Base-by-base conservation (phyloP, 2,113 vertebrate species). In the Felis chaus region DNA sequence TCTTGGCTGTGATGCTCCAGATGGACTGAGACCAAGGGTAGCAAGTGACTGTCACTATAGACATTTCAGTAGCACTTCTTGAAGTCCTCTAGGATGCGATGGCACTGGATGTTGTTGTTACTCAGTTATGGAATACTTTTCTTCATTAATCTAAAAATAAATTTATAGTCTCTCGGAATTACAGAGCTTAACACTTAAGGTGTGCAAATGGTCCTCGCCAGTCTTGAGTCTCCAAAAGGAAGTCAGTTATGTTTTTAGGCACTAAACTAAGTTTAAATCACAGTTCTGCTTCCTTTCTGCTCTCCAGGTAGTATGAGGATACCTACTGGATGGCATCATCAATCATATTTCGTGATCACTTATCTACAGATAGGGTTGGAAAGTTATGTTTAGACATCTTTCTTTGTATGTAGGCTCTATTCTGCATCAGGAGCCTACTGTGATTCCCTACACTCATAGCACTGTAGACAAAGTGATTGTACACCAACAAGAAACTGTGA, bases 191-290 rank as follows among this genome's bases (percentile, higher is more conserved):
- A 53, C 36, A 27, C 78, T 74, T 86, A 4, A 50, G 14, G 33
- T 89, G 69, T 79, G 15, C 12, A 23, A 65, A 68, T 45, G 41
- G 8, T 91, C 33, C 23, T 4, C 41, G 16, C 48, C 33, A 36
- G 36, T 27, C 73, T 57, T 39, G 33, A 89, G 78, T 78, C 61
- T 81, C 55, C 29, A 31, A 88, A 93, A 96, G 89, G 66, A 91
- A 48, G 55, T 73, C 41, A 50, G 39, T 66, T 79, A 87, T 93
- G n/a, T 93, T 92, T 89, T 97, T 95, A 41, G 92, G 39, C 74
- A 93, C 12, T 97, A 39, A 65, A 96, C 98, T 91, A 97, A 97
- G 95, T 98, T 97, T 95, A 85, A 45, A 25, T 92, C 76, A 94
- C 41, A 94, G 39, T 63, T 19, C 88, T 97, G 4, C 74, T 81